Evolutionary conservation across 2,888 invertebrate species (phyloP), one percentile per base, ranked within the genome.

Genomic region (Cheilosia impressa): DNA sequence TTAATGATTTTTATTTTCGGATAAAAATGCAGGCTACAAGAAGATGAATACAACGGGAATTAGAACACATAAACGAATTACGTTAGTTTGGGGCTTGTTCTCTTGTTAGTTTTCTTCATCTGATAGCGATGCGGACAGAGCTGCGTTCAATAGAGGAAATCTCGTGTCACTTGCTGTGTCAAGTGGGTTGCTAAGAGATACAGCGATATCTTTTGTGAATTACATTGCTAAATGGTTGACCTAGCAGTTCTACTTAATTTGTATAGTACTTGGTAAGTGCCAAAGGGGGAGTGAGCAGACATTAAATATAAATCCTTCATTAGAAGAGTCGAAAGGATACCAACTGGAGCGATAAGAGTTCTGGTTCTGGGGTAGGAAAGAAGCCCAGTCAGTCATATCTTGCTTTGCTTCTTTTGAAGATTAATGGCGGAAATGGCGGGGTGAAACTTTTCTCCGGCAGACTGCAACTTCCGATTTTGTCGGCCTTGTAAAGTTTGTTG

Each of bases 1-100:
- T 85, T 85, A 81, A 81, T 85, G 76, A 68, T 85, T 72, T 52
- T 81, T 81, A 77, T 77, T 81, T 81, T 57, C 66, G 55, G 77
- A 75, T 72, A 81, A 68, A 80, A 75, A 81, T 85, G 85, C 85
- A 76, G 85, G 81, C 68, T 45, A 68, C 38, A 68, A 77, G 69
- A 73, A 71, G 80, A 84, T 84, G 75, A 84, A 84, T 84, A 82
- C 22, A 75, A 60, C 69, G 65, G 65, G 63, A 84, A 84, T 84
- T 80, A 76, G 84, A 75, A 34, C 80, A 71, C 53, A 79, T 72
- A 77, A 68, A 52, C 45, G 45, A 75, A 71, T 31, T 77, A 60
- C 52, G 50, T 43, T 76, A 76, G 66, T 76, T 76, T 66, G 57
- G 38, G n/a, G 52, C 43, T 38, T 7, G 27, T 53, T 55, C 58